These are phyloP conservation scores for Cataglyphis livida DNA, from an alignment of 2,888 invertebrate genomes.

Conservation along the genomic window DNA sequence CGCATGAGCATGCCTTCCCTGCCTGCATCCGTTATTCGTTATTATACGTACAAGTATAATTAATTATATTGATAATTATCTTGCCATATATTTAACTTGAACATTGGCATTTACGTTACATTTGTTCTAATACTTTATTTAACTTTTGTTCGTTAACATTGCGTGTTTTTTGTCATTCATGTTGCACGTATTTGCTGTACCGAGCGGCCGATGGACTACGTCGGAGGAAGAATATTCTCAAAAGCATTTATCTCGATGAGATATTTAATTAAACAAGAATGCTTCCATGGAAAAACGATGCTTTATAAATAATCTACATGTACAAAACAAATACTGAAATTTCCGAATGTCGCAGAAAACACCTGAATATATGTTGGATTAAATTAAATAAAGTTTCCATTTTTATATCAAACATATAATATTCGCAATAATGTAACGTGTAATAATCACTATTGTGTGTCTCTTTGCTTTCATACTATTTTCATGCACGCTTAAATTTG, in stretches of 20 bases:
- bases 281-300: neutral
- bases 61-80: slow-evolving; percentile 68
- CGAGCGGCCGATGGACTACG: slow-evolving; percentile 57
- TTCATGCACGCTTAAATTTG: neutral
- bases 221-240: slow-evolving; percentile 47
- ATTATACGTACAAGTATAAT: slow-evolving; percentile 70
- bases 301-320: neutral
- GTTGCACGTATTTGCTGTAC: slow-evolving; percentile 79
- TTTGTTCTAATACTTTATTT: slow-evolving; percentile 60
- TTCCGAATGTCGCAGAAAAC: neutral
- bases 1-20: slow-evolving; percentile 83
- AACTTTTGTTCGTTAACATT: slow-evolving; percentile 68
- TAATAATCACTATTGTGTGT: neutral
- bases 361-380: neutral
- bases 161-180: slow-evolving; percentile 74
- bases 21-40: slow-evolving; percentile 76
- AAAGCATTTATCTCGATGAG: neutral
- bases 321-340: slow-evolving; percentile 4
- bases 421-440: neutral
- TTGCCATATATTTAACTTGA: slow-evolving; percentile 62
- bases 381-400: neutral
- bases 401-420: neutral
- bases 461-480: neutral
- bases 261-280: neutral
- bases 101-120: slow-evolving; percentile 70